Evolutionary conservation across 2,797 vertebrate genomes (phyloP).

Genomic region (Dendrocincla fuliginosa): DNA sequence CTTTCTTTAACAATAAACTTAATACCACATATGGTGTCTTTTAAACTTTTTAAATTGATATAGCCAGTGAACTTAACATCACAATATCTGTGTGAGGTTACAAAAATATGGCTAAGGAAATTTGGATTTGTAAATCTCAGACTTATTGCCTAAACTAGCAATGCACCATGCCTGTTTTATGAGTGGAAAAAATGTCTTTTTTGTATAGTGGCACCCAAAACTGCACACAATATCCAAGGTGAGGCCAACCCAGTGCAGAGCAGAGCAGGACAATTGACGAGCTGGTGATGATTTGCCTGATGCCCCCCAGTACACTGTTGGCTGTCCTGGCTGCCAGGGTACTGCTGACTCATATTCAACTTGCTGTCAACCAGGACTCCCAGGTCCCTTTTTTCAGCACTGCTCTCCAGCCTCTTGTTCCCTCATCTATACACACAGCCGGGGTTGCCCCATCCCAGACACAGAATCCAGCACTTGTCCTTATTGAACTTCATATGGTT

Average conservation of each 20-base stretch:
- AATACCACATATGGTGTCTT: not conserved
- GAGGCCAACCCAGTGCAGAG: accelerated
- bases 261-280: accelerated
- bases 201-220: accelerated
- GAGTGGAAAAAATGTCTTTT: not conserved
- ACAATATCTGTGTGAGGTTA: not conserved
- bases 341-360: accelerated
- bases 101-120: not conserved
- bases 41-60: not conserved
- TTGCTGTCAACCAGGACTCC: accelerated
- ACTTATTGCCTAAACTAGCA: not conserved
- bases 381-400: not conserved
- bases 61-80: not conserved
- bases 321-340: not conserved
- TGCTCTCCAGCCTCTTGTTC: not conserved
- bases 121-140: not conserved
- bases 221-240: accelerated
- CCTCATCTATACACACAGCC: accelerated
- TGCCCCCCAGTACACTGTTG: accelerated
- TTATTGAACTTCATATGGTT: not conserved
- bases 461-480: not conserved
- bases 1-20: not conserved
- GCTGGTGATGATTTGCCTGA: not conserved
- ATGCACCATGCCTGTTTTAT: not conserved
- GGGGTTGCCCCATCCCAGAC: too few species aligned